These are phyloP conservation scores for Mamestra configurata DNA, from an alignment of 1,140 invertebrate genomes.

Conservation along the genomic window DNA sequence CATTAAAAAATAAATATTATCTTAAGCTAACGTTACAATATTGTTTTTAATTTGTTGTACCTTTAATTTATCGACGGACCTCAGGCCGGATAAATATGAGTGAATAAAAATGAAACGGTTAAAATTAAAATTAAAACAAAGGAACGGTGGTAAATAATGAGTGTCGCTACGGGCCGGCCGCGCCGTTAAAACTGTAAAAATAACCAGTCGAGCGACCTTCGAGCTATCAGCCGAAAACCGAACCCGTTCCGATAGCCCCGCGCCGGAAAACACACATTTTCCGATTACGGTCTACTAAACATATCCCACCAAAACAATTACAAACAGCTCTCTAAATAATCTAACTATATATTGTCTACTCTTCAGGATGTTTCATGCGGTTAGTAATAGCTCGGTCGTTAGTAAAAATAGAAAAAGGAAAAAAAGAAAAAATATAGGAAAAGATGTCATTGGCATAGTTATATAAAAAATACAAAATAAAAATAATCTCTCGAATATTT, in stretches of 20 bases:
- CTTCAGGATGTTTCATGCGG: conserved; percentile 66
- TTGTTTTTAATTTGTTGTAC: not conserved
- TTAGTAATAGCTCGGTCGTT: conserved; percentile 68
- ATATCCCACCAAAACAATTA: conserved; percentile 4
- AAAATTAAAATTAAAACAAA: conserved; percentile 64
- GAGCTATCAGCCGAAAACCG: conserved; percentile 73
- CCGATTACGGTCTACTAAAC: conserved; percentile 49
- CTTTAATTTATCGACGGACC: not conserved
- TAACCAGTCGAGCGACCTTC: conserved; percentile 80
- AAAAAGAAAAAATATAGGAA: conserved; percentile 70
- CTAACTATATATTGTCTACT: not conserved
- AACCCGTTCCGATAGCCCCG: conserved; percentile 59
- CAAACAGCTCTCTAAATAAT: not conserved
- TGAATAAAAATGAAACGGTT: conserved; percentile 16
- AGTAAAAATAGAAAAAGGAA: conserved; percentile 56
- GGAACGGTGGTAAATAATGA: conserved; percentile 63
- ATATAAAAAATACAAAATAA: conserved; percentile 69
- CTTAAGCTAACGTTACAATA: not conserved
- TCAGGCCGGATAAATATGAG: not conserved
- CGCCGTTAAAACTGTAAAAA: conserved; percentile 86
- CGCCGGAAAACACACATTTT: conserved; percentile 66
- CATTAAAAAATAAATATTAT: too few relatives aligned
- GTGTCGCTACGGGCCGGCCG: conserved; percentile 65
- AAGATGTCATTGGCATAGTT: conserved; percentile 85
- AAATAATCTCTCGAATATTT: conserved; percentile 76